Conservation (phyloP, 2,797 vertebrate species). For the Acrossocheilus wenchowensis region DNA sequence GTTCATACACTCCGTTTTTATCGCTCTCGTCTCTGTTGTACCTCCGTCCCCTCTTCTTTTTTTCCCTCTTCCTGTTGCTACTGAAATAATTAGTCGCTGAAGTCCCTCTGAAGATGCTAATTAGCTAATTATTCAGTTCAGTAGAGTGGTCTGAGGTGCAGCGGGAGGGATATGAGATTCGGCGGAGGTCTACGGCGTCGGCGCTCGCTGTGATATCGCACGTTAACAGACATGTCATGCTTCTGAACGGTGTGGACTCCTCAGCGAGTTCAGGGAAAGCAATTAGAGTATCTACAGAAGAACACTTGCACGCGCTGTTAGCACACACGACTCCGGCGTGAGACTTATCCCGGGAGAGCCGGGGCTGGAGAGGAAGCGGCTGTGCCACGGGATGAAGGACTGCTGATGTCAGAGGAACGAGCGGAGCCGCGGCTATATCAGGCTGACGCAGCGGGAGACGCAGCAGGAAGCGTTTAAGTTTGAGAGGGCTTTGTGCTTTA, state of each 20-base stretch:
- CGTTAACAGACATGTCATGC: conserved; percentile 50
- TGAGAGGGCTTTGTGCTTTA: conserved; percentile 42
- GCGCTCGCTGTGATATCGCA: conserved; percentile 45
- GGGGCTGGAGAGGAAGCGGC: background rate
- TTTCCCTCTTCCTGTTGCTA: conserved; percentile 9
- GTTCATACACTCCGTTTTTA: conserved; percentile 20
- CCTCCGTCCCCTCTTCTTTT: background rate
- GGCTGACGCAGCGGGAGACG: conserved; percentile 39
- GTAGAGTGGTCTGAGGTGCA: conserved; percentile 58
- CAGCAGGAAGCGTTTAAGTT: conserved; percentile 47
- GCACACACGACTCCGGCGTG: background rate
- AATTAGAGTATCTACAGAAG: conserved; percentile 39
- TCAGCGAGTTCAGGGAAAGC: conserved; percentile 17
- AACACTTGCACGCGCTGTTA: background rate
- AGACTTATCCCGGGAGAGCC: background rate
- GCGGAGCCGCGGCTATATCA: conserved; percentile 57
- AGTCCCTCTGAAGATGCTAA: conserved; percentile 71
- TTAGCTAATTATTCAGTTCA: conserved; percentile 73
- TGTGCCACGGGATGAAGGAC: conserved; percentile 54
- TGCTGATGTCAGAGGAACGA: conserved; percentile 61
- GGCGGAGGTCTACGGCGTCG: background rate
- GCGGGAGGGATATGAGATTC: conserved; percentile 19
- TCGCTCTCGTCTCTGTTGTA: background rate
- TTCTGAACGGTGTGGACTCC: conserved; percentile 22
- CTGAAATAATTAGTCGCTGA: conserved; percentile 64